These are phyloP conservation scores for Mixornis gularis DNA, from an alignment of 2,113 vertebrate genomes.

Conservation along the genomic window DNA sequence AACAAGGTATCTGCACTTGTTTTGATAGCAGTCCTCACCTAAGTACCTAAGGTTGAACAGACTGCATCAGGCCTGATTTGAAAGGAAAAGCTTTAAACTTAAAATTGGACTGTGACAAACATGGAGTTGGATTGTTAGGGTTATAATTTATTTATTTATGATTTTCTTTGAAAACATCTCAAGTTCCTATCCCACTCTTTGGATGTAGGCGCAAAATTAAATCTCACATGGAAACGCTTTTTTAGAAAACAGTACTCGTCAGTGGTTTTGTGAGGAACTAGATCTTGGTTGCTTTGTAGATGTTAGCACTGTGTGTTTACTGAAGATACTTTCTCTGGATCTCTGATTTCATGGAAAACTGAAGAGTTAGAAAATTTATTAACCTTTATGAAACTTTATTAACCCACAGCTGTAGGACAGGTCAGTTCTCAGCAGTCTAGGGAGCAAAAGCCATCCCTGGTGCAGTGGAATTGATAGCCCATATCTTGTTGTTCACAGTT, in stretches of 20 bases:
- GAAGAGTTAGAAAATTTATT: background rate
- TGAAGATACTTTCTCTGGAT: background rate
- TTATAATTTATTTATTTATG: background rate
- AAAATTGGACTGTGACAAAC: background rate
- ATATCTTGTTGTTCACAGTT: background rate
- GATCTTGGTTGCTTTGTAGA: background rate
- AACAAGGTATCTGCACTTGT: background rate
- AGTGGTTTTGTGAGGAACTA: background rate
- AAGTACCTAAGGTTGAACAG: background rate
- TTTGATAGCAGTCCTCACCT: background rate
- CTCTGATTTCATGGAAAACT: background rate
- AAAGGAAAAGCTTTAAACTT: background rate
- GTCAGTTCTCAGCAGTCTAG: background rate
- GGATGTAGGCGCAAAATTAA: background rate
- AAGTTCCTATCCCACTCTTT: background rate
- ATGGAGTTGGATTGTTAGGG: background rate
- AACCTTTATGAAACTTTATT: background rate
- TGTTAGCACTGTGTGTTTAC: background rate
- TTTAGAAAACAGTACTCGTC: background rate
- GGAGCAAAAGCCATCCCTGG: fast-evolving
- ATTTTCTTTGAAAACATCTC: background rate
- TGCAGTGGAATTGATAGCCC: background rate
- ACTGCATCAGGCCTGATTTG: background rate
- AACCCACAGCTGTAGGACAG: too few relatives aligned
- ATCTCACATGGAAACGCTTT: background rate